phyloP scores from a whole-genome alignment of 2,797 vertebrate genomes.

The Crocidura indochinensis region DNA sequence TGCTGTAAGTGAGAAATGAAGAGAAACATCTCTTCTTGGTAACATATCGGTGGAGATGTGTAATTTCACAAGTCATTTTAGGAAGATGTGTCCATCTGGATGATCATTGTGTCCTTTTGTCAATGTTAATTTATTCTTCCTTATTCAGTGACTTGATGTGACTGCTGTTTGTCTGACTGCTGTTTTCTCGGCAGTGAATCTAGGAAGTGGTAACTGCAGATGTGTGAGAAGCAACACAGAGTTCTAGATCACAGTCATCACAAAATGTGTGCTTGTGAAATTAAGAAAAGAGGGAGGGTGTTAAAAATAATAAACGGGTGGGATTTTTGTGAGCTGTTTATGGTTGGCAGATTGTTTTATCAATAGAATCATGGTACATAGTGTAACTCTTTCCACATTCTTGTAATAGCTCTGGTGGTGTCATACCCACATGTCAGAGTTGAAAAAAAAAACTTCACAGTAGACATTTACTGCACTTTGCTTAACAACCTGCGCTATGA shows the following conservation, averaged over 20 bases:
- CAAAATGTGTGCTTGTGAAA: constrained; percentile 60
- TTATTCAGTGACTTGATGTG: constrained; percentile 78
- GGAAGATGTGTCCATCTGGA: constrained; percentile 82
- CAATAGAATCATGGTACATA: constrained; percentile 62
- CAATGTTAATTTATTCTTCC: constrained; percentile 84
- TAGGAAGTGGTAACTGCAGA: constrained; percentile 73
- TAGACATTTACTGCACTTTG: constrained; percentile 80
- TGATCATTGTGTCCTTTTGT: constrained; percentile 76
- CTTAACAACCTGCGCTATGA: constrained; percentile 73
- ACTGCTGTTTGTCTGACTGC: constrained; percentile 77
- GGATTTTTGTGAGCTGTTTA: constrained; percentile 74
- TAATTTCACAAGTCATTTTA: constrained; percentile 86
- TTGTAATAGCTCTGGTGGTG: constrained; percentile 61
- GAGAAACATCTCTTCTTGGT: constrained; percentile 88
- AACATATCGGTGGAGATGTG: constrained; percentile 83
- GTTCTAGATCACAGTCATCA: constrained; percentile 69
- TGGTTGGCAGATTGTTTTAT: constrained; percentile 65
- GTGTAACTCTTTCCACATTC: constrained; percentile 73
- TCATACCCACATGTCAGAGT: constrained; percentile 59
- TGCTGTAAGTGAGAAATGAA: constrained; percentile 91
- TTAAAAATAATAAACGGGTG: constrained; percentile 55
- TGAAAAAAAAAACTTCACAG: constrained; percentile 74
- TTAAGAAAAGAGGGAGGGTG: constrained; percentile 46
- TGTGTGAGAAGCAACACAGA: constrained; percentile 70
- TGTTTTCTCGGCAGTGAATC: constrained; percentile 80